Percentiles rank a stretch among this genome's conserved stretches.
Conservation (phyloP, 64 coral and sea anemone genomes). For the Montipora efflorescens region DNA sequence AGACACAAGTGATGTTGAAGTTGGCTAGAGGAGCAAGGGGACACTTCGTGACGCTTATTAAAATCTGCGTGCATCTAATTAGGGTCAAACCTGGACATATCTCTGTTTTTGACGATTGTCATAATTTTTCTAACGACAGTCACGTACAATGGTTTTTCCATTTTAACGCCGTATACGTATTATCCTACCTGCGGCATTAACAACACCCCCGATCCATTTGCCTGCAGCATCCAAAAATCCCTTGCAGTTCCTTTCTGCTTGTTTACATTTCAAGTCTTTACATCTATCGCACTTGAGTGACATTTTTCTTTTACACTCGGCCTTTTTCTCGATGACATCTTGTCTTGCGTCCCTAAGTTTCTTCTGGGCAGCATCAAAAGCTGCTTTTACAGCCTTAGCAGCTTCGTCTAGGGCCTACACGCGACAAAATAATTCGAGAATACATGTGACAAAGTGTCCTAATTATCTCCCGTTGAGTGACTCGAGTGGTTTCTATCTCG, state of each 20-base stretch:
- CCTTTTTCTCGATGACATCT: constrained; percentile 84
- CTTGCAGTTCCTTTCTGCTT: constrained; percentile 91
- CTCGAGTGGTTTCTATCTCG: too few relatives aligned
- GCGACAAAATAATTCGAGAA: not conserved
- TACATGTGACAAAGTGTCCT: not conserved
- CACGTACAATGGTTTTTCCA: not conserved
- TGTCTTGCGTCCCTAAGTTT: constrained; percentile 76
- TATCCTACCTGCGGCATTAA: constrained; percentile 84
- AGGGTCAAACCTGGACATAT: too few relatives aligned
- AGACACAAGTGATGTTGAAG: too few relatives aligned
- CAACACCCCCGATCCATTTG: constrained; percentile 91
- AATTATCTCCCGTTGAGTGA: too few relatives aligned
- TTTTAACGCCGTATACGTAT: not conserved
- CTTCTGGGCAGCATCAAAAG: constrained; percentile 89
- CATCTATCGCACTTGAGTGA: constrained; percentile 92
- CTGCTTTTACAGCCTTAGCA: constrained; percentile 78
- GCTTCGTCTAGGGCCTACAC: constrained; percentile 88
- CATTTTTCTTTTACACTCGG: constrained; percentile 96
- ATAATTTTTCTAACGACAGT: too few relatives aligned
- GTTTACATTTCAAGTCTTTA: constrained; percentile 79
- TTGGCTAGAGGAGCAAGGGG: too few relatives aligned
- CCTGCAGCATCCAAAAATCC: constrained; percentile 85
- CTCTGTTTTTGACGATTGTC: too few relatives aligned
- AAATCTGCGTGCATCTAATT: too few relatives aligned
- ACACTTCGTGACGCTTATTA: too few relatives aligned